A percentile compares a stretch with the other conserved stretches of the same genome.
phyloP scores from a whole-genome alignment of 1,140 invertebrate genomes.

The Drosophila parvula region DNA sequence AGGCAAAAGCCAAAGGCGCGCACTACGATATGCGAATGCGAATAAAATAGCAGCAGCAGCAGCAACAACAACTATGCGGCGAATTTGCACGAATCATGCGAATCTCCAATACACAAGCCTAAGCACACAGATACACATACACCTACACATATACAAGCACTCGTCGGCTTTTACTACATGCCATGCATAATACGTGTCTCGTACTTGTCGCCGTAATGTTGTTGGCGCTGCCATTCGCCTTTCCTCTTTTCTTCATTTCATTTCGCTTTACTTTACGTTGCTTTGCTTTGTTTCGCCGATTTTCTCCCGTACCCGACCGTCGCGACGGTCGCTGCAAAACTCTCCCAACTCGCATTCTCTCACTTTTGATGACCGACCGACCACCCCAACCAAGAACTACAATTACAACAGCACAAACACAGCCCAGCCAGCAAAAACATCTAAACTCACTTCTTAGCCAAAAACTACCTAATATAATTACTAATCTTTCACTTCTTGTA shows the following conservation, averaged over 20 bases:
- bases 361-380: constrained; percentile 23
- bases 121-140: constrained; percentile 31
- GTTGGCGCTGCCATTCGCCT: constrained; percentile 51
- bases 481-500: too few species aligned
- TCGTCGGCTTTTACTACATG: constrained; percentile 24
- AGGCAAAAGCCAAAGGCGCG: constrained; percentile 45
- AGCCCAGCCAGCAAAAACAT: background rate
- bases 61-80: constrained; percentile 74
- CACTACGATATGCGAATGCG: constrained; percentile 76
- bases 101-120: constrained; percentile 63
- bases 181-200: constrained; percentile 79
- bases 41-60: constrained; percentile 78
- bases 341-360: constrained; percentile 5
- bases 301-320: constrained; percentile 20
- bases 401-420: background rate
- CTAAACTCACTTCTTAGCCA: background rate
- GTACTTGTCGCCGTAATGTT: constrained; percentile 74
- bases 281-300: constrained; percentile 37
- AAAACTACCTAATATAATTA: too few species aligned
- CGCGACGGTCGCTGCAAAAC: background rate
- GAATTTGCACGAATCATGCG: constrained; percentile 82
- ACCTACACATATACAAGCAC: constrained; percentile 2
- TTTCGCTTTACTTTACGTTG: constrained; percentile 31
- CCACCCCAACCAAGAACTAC: constrained; percentile 18
- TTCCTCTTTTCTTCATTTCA: constrained; percentile 37